Evolutionary conservation across 2,797 vertebrate species (phyloP).

Genomic region (Typhlichthys eigenmanni): DNA sequence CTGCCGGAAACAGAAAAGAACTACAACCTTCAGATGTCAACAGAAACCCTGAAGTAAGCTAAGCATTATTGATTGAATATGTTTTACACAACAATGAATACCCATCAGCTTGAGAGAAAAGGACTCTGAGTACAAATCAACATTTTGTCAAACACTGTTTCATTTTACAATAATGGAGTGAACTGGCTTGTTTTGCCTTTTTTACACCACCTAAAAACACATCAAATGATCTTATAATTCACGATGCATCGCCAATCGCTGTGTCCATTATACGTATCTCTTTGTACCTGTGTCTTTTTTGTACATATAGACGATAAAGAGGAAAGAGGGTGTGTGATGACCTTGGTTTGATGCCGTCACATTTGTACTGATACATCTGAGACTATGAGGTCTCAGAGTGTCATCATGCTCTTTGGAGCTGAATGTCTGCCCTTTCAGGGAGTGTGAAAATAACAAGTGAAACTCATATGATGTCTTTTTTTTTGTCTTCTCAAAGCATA

Average conservation of each 20-base stretch:
- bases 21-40: slow-evolving; percentile 99
- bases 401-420: slow-evolving; percentile 38
- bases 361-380: slow-evolving; percentile 9
- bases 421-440: slow-evolving; percentile 22
- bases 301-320: slow-evolving; percentile 13
- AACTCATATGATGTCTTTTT: slow-evolving; percentile 25
- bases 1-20: slow-evolving; percentile 98
- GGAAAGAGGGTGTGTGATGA: slow-evolving; percentile 18
- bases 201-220: too few relatives aligned
- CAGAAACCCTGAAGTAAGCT: slow-evolving; percentile 97
- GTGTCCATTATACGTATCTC: too few relatives aligned
- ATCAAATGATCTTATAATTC: too few relatives aligned
- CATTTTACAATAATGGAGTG: too few relatives aligned
- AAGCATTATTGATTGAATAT: slow-evolving; percentile 22
- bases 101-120: too few relatives aligned
- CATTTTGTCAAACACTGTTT: too few relatives aligned
- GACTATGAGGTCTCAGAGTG: slow-evolving; percentile 30
- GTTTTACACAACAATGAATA: not conserved
- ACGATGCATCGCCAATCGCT: too few relatives aligned
- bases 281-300: too few relatives aligned
- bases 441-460: slow-evolving; percentile 33
- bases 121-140: too few relatives aligned
- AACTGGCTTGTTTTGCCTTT: too few relatives aligned
- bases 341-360: slow-evolving; percentile 19
- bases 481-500: not conserved